These are phyloP conservation scores for Pantelozetes paolii DNA, from an alignment of 2,888 invertebrate species.

Conservation along the genomic window DNA sequence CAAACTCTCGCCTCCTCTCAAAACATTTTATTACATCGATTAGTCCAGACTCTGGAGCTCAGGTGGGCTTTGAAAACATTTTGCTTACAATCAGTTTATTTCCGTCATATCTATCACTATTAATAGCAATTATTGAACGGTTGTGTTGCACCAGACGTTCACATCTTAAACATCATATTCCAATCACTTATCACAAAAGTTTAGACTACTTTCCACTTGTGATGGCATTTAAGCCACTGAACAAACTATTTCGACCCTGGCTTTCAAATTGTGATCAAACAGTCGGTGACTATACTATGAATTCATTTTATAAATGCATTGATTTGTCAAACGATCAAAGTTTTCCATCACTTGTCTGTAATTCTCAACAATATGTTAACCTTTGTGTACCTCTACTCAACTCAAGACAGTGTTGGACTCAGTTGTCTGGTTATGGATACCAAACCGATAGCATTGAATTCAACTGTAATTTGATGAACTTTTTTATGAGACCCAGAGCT, in stretches of 20 bases:
- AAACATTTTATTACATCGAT: neutral
- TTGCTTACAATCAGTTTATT: neutral
- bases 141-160: slow-evolving; percentile 8
- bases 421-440: neutral
- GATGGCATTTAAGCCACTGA: slow-evolving; percentile 20
- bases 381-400: neutral
- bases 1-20: neutral
- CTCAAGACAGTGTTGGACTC: slow-evolving; percentile 1
- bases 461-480: neutral
- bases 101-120: slow-evolving; percentile 1
- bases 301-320: neutral
- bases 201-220: neutral
- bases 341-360: neutral
- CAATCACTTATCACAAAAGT: neutral
- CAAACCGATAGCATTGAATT: neutral
- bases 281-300: neutral
- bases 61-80: neutral
- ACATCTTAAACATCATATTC: neutral
- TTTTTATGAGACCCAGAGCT: neutral
- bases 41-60: neutral
- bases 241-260: slow-evolving; percentile 31
- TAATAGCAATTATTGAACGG: neutral
- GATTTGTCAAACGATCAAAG: neutral
- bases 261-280: neutral
- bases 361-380: neutral